Base-by-base conservation (phyloP, 2,888 invertebrate genomes). In the Trissoscelio sp. region DNA sequence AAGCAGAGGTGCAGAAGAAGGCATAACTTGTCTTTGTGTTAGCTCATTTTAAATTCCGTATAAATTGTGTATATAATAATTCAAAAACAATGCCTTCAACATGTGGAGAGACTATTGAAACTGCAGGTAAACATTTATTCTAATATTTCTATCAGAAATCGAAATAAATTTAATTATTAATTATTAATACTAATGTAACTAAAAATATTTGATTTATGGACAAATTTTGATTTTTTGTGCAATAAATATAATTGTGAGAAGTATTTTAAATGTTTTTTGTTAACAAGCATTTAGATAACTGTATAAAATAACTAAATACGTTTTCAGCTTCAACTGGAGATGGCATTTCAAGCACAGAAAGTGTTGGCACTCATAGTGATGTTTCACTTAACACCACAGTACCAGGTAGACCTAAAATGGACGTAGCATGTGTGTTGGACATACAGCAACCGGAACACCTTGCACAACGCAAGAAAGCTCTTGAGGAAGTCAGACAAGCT, bases 341-440 rank as follows among this genome's bases (percentile, higher is more conserved):
- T 79, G 90, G 89, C 58, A 83, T 89, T 22, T 91, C 89, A 1
- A 91, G 88, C 83, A 94, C 94, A 34, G 94, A 94, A 86, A 94
- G 94, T 87, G 90, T 94, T 70, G 94, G 94, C 46, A 94, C 94
- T 24, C 93, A 94, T 86, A 94, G 94, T 83, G 94, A 94, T 87
- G 90, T 93, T 79, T 94, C 94, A 24, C 93, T 91, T 44, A 92
- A 92, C 75, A 93, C 93, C 28, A 89, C 92, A 37, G 92, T 93
- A 74, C 84, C 88, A 78, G 92, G 91, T 28, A 92, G 95, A 84
- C 94, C 95, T 20, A 94, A 94, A 85, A 97, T 97, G 96, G 97
- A 97, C 91, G 96, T 98, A 81, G 97, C 95, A 62, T 97, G 97
- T 92, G 96, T 97, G 83, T 93, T 97, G 86, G 97, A 97, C 92